Conservation (phyloP, 2,113 vertebrate genomes). For the Nannospalax galili region DNA sequence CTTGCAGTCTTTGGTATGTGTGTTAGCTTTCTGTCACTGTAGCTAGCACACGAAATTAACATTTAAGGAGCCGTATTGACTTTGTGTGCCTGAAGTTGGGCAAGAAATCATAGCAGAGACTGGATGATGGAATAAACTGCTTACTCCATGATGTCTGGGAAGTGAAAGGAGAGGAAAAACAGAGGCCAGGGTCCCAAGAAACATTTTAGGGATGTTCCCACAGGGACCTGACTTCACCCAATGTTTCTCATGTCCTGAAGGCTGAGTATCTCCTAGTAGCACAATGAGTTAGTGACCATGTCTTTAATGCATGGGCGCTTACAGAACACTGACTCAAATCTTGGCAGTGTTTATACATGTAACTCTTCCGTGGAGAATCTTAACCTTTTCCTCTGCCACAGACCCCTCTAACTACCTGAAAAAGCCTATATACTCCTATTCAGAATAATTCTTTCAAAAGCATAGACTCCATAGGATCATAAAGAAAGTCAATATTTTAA, state of each 20-base stretch:
- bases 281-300: no score
- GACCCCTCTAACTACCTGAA: neutral
- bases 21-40: neutral
- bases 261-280: neutral
- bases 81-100: neutral
- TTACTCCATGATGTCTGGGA: neutral
- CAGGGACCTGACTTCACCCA: neutral
- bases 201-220: neutral
- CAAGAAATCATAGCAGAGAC: neutral
- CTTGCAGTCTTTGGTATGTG: neutral
- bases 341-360: neutral
- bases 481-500: neutral
- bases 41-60: neutral
- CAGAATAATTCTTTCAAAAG: neutral
- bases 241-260: neutral
- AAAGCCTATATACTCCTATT: neutral
- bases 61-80: neutral
- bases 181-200: neutral
- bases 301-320: neutral
- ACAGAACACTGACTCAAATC: no score
- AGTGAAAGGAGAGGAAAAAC: neutral
- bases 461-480: neutral
- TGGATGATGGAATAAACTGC: neutral
- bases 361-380: neutral
- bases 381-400: neutral